Conservation (phyloP, 2,113 vertebrate genomes). For the Cyanoramphus novaezelandiae region DNA sequence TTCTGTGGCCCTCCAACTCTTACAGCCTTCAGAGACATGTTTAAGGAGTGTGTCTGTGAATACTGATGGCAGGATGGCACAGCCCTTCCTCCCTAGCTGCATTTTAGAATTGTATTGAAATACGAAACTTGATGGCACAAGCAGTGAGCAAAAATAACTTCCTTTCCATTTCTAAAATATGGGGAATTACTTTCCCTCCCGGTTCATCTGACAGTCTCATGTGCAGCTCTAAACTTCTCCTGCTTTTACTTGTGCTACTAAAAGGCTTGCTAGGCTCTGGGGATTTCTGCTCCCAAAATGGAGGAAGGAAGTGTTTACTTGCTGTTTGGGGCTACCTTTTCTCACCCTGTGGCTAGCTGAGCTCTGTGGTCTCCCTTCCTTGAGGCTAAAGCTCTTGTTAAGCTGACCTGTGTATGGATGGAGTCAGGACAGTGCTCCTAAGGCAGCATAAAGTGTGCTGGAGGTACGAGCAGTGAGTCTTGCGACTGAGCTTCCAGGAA, state of each 20-base stretch:
- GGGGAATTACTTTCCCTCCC: background rate
- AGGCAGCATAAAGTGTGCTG: background rate
- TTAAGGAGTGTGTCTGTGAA: background rate
- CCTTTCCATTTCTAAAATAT: background rate
- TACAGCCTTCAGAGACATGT: background rate
- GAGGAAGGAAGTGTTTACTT: background rate
- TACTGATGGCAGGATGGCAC: background rate
- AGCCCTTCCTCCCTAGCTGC: background rate
- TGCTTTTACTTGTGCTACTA: background rate
- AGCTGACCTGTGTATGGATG: background rate
- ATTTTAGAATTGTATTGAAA: background rate
- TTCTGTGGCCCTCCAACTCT: background rate
- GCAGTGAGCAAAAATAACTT: background rate
- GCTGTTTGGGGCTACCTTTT: background rate
- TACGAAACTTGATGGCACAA: background rate
- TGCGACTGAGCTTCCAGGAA: background rate
- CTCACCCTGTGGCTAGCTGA: background rate
- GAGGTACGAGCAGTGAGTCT: background rate
- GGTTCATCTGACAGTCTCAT: background rate
- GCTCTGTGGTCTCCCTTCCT: background rate
- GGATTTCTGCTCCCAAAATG: background rate
- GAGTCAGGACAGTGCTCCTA: background rate
- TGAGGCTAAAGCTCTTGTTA: background rate
- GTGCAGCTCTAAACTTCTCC: background rate
- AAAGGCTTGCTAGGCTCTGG: background rate